phyloP scores from a whole-genome alignment of 2,888 invertebrate genomes.

The Coelogynopora nodosa region DNA sequence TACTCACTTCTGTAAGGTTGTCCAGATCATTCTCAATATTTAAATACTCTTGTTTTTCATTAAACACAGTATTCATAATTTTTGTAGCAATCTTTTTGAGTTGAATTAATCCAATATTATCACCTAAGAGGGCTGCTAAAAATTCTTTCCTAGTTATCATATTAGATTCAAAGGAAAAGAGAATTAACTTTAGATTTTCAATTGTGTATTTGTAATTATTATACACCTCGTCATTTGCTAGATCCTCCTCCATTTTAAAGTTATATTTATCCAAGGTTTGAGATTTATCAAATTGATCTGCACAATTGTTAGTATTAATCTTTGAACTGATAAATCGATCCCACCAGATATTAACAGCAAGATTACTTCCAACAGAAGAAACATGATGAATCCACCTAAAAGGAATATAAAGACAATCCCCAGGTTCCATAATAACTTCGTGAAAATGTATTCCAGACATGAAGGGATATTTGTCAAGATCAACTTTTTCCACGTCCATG shows the following conservation, averaged over 20 bases:
- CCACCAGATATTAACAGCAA: constrained; percentile 47
- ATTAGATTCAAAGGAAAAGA: neutral
- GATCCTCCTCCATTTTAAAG: neutral
- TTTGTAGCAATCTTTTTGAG: neutral
- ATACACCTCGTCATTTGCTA: neutral
- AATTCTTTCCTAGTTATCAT: neutral
- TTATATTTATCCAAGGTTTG: neutral
- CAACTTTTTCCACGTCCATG: constrained; percentile 41
- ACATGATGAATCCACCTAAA: constrained; percentile 47
- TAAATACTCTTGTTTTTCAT: neutral
- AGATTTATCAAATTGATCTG: neutral
- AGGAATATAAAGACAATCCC: constrained; percentile 47
- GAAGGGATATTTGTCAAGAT: constrained; percentile 43
- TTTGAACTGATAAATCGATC: neutral
- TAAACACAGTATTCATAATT: neutral
- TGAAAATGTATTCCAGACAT: constrained; percentile 45
- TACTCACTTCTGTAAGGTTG: neutral
- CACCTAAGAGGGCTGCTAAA: neutral
- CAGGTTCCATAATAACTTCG: constrained; percentile 39
- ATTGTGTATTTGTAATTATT: neutral
- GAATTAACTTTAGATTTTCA: neutral
- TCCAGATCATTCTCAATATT: neutral
- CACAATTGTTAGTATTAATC: neutral
- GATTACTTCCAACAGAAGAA: constrained; percentile 44
- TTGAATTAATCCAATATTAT: neutral